phyloP scores from a whole-genome alignment of 2,888 invertebrate genomes.

The Aleiodes leptofemur region DNA sequence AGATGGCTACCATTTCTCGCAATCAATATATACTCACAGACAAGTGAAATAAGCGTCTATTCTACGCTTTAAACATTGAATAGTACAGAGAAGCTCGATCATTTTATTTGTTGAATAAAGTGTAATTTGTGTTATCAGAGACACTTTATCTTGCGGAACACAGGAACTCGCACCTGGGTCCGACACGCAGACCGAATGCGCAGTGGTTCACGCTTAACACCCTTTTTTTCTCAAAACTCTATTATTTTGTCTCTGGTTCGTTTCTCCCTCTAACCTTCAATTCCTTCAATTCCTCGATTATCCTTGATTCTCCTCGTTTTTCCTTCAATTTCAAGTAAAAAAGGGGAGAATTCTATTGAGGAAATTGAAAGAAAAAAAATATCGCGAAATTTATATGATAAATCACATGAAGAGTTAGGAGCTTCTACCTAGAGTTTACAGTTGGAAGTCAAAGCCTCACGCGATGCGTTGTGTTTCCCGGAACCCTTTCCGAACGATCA shows the following conservation, averaged over 20 bases:
- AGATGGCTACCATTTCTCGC: background rate
- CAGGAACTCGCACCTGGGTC: slow-evolving; percentile 32
- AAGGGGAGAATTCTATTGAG: background rate
- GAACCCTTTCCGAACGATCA: slow-evolving; percentile 41
- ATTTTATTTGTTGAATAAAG: slow-evolving; percentile 36
- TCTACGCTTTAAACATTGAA: background rate
- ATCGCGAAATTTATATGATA: background rate
- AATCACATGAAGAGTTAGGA: background rate
- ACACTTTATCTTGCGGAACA: slow-evolving; percentile 23
- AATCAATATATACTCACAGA: background rate
- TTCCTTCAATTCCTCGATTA: slow-evolving; percentile 21
- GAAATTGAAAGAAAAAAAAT: background rate
- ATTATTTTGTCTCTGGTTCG: slow-evolving; percentile 26
- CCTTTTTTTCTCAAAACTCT: slow-evolving; percentile 37
- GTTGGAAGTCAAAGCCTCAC: slow-evolving; percentile 37
- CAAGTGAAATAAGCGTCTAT: background rate
- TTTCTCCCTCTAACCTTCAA: slow-evolving; percentile 22
- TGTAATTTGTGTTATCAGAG: slow-evolving; percentile 32
- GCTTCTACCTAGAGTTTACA: background rate
- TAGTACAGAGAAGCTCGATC: background rate
- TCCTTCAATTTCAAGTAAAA: no score
- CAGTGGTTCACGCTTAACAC: slow-evolving; percentile 22
- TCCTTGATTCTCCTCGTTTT: background rate
- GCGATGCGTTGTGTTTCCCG: slow-evolving; percentile 47
- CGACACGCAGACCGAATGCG: slow-evolving; percentile 19